These are phyloP conservation scores for Mola mola DNA, from an alignment of 2,113 vertebrate species.

Conservation along the genomic window DNA sequence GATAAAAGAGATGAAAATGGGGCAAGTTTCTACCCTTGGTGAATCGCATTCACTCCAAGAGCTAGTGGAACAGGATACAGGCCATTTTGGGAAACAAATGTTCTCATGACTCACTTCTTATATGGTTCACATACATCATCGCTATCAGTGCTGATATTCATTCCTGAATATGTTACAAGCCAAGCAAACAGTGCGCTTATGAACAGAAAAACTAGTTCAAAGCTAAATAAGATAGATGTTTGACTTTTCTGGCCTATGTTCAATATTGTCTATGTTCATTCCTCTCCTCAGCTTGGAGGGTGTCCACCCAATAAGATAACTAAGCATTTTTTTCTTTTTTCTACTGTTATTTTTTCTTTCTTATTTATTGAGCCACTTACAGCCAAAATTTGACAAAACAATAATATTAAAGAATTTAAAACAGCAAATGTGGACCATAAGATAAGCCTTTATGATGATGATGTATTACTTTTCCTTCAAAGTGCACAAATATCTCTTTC, in stretches of 20 bases:
- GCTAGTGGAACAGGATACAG: neutral
- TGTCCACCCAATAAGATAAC: no score
- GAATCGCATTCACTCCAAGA: neutral
- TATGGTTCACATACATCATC: constrained; percentile 25
- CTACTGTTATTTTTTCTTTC: no score
- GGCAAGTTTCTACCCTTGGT: neutral
- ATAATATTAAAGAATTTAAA: no score
- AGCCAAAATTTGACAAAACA: no score
- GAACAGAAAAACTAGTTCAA: constrained; percentile 28
- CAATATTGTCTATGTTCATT: constrained; percentile 20
- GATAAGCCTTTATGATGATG: no score
- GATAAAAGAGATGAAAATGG: neutral
- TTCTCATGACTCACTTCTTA: constrained; percentile 38
- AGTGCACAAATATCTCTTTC: no score
- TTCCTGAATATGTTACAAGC: constrained; percentile 6
- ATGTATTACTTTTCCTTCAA: no score
- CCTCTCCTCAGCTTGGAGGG: no score
- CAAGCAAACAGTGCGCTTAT: constrained; percentile 2
- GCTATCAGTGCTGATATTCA: constrained; percentile 40
- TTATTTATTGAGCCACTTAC: no score
- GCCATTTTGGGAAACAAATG: constrained; percentile 7
- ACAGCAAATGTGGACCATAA: no score
- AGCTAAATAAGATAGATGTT: constrained; percentile 22
- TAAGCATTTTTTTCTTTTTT: no score
- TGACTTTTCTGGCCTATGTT: constrained; percentile 2